Evolutionary conservation across 2,888 invertebrate genomes (phyloP).

Genomic region (Watsonalla cultraria): DNA sequence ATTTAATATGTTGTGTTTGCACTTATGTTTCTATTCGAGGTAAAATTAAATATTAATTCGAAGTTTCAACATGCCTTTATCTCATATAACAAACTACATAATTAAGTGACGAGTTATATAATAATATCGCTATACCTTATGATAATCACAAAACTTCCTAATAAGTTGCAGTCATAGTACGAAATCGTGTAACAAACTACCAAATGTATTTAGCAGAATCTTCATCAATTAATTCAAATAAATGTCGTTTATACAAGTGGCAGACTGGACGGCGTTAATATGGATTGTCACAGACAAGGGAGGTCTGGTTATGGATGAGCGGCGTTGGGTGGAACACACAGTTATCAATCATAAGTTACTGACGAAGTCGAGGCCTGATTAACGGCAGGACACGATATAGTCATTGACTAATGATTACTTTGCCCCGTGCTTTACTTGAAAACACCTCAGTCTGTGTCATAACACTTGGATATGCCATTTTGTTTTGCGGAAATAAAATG

Average conservation of each 20-base stretch:
- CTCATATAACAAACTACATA: no score
- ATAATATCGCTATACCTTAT: no score
- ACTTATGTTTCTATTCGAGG: not conserved
- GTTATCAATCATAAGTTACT: conserved; percentile 73
- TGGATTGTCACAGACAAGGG: conserved; percentile 52
- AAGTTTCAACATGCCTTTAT: no score
- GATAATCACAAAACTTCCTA: no score
- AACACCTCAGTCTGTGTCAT: conserved; percentile 6
- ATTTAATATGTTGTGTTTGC: not conserved
- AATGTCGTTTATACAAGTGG: conserved; percentile 19
- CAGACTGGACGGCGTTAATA: conserved; percentile 37
- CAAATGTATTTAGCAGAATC: not conserved
- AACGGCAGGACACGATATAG: conserved; percentile 29
- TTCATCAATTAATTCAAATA: conserved; percentile 15
- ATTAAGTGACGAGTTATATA: no score
- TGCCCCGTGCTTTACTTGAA: conserved; percentile 14
- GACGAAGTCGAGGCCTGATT: conserved; percentile 57
- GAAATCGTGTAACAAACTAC: no score
- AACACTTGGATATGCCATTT: not conserved
- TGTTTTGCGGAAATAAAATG: not conserved
- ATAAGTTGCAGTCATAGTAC: no score
- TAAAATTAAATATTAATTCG: not conserved
- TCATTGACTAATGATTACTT: conserved; percentile 29
- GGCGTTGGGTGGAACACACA: conserved; percentile 33
- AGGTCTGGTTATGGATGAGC: conserved; percentile 54